Percentiles rank a stretch among this genome's conserved stretches.
These are phyloP conservation scores for Drosophila suboccidentalis DNA, from an alignment of 2,888 invertebrate species.

Conservation along the genomic window DNA sequence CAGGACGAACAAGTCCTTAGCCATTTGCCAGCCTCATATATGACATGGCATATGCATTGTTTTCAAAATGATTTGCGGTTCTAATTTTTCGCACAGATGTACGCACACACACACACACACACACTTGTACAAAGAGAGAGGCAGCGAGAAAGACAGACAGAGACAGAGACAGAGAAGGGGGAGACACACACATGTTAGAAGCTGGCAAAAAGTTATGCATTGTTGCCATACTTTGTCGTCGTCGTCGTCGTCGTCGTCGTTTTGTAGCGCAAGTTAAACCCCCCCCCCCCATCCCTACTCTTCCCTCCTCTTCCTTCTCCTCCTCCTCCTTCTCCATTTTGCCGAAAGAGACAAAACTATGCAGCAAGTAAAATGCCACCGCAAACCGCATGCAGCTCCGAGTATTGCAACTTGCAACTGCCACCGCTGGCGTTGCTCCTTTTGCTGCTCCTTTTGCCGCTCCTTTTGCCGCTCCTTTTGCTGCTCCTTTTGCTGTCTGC, in stretches of 20 bases:
- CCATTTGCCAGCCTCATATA: conserved; percentile 49
- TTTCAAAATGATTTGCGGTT: conserved; percentile 78
- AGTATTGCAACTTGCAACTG: conserved; percentile 60
- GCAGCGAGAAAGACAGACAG: background rate
- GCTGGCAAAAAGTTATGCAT: conserved; percentile 62
- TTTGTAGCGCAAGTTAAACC: conserved; percentile 39
- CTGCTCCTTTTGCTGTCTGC: conserved; percentile 28
- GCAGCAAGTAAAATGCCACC: conserved; percentile 73
- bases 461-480: conserved; percentile 18
- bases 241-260: conserved; percentile 35
- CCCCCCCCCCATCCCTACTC: background rate
- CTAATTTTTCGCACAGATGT: conserved; percentile 65
- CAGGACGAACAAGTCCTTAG: conserved; percentile 16
- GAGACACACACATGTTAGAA: conserved; percentile 16
- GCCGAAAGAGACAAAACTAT: conserved; percentile 58
- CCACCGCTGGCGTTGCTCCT: conserved; percentile 13
- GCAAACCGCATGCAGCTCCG: conserved; percentile 70
- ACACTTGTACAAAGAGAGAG: background rate
- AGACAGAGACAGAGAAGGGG: conserved; percentile 9
- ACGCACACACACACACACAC: conserved; percentile 15
- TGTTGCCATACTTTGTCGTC: conserved; percentile 64
- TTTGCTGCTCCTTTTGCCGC: conserved; percentile 26
- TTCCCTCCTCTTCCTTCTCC: background rate
- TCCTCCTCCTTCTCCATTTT: background rate
- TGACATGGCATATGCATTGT: conserved; percentile 81